A percentile compares a stretch with the other conserved stretches of the same genome.
phyloP scores from a whole-genome alignment of 2,113 vertebrate species.

The Carassius carassius region DNA sequence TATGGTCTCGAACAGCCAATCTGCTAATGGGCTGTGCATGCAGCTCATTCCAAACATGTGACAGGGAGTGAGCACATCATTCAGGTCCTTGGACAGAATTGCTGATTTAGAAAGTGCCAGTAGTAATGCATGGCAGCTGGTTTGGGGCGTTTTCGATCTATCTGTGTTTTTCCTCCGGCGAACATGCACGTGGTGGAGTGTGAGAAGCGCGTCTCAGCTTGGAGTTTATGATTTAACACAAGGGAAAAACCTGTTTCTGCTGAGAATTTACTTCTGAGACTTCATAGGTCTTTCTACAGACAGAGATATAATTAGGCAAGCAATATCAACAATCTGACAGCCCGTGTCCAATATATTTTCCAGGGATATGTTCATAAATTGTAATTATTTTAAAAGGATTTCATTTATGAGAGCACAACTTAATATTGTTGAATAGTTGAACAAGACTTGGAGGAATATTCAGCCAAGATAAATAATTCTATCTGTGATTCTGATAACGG shows the following conservation, averaged over 20 bases:
- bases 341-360: conserved; percentile 39
- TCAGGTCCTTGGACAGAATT: conserved; percentile 43
- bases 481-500: too few species aligned
- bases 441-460: too few species aligned
- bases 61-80: conserved; percentile 45
- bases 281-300: conserved; percentile 26
- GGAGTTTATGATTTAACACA: conserved; percentile 47
- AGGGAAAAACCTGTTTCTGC: conserved; percentile 32
- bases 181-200: background rate
- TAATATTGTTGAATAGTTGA: background rate
- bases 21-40: conserved; percentile 5
- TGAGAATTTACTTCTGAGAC: conserved; percentile 44
- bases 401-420: conserved; percentile 42
- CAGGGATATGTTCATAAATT: background rate
- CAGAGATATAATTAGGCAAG: conserved; percentile 32
- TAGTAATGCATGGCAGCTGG: conserved; percentile 47
- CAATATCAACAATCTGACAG: conserved; percentile 48
- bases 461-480: too few species aligned
- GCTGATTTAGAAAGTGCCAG: conserved; percentile 45
- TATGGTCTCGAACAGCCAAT: background rate
- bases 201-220: background rate
- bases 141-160: conserved; percentile 39
- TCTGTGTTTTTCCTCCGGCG: conserved; percentile 24
- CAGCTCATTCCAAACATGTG: conserved; percentile 31
- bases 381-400: conserved; percentile 10